Evolutionary conservation across 2,797 vertebrate genomes (phyloP).

Genomic region (Clangula hyemalis): DNA sequence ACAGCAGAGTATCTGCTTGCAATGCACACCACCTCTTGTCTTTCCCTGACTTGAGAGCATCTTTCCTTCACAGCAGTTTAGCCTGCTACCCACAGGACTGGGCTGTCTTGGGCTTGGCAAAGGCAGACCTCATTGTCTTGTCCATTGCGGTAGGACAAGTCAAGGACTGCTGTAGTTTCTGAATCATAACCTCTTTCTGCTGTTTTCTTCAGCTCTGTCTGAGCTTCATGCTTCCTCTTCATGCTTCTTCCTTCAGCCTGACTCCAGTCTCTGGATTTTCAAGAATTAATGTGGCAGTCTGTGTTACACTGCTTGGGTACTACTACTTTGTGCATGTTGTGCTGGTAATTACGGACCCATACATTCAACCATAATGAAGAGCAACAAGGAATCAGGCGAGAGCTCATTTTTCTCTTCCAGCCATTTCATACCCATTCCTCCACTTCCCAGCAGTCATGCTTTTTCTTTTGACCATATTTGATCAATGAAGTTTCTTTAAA

Average conservation of each 20-base stretch:
- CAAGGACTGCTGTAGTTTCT: background rate
- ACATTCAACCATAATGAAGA: background rate
- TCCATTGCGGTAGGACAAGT: background rate
- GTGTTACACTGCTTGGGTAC: background rate
- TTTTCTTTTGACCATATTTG: conserved; percentile 17
- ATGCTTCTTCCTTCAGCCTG: background rate
- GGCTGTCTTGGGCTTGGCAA: background rate
- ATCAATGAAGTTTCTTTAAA: background rate
- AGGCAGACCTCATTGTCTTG: background rate
- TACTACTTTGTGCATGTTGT: background rate
- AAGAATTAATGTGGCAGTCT: background rate
- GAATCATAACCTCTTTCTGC: background rate
- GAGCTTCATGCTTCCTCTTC: background rate
- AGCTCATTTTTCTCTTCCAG: background rate
- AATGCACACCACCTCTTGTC: background rate
- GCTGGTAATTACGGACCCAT: background rate
- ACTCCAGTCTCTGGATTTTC: background rate
- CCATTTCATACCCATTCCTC: background rate
- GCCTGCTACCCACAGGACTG: background rate
- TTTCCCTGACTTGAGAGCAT: background rate
- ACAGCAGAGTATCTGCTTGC: background rate
- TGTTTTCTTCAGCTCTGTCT: background rate
- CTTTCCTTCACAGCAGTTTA: background rate
- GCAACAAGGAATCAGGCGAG: background rate
- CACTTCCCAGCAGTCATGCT: background rate